Base-by-base conservation (phyloP, 2,113 vertebrate genomes). In the Hippocampus barbouri region DNA sequence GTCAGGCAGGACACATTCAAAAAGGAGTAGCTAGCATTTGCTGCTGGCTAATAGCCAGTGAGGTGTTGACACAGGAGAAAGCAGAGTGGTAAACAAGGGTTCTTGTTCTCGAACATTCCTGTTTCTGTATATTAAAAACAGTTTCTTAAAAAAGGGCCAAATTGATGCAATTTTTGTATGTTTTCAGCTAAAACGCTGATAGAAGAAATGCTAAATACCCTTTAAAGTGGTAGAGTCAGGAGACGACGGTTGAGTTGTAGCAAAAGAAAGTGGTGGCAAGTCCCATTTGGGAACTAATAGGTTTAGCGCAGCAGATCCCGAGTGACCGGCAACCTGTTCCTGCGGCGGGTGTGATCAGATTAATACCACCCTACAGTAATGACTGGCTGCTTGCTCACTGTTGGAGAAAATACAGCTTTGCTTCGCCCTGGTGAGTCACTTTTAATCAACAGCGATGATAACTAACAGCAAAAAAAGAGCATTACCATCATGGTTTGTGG, bases 251-350 rank as follows among this genome's bases (percentile, higher is more conserved):
- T 66, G 54, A 40, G 60, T 72, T 71, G 74, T 18, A 66, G 57
- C 66, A 77, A 81, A 76, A 61, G 73, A 75, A 81, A 86, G 74
- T 78, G 49, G 34, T 25, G 66, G 71, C 72, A 69, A 47, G 80
- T 69, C 45, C 15, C 40, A 49, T 69, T 64, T 74, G 61, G 41
- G 49, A 74, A 63, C 45, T 79, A 79, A 87, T 75, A 77, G 81
- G 82, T 85, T 88, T 85, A 87, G 18, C 66, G 20, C 8, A 40
- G 47, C 77, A 70, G 69, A 85, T 76, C 76, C 81, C 38, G n/a
- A 80, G 73, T 67, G 40, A 79, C 7, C 62, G 25, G 53, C 60
- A 86, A 80, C 75, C 69, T 66, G 62, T 45, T 51, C 72, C 73
- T 75, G 66, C 75, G 65, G 70, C 71, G 65, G 70, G 41, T 61